A percentile compares a stretch with the other conserved stretches of the same genome.
Evolutionary conservation across 2,113 vertebrate genomes (phyloP).

Genomic region (Coreoperca whiteheadi): DNA sequence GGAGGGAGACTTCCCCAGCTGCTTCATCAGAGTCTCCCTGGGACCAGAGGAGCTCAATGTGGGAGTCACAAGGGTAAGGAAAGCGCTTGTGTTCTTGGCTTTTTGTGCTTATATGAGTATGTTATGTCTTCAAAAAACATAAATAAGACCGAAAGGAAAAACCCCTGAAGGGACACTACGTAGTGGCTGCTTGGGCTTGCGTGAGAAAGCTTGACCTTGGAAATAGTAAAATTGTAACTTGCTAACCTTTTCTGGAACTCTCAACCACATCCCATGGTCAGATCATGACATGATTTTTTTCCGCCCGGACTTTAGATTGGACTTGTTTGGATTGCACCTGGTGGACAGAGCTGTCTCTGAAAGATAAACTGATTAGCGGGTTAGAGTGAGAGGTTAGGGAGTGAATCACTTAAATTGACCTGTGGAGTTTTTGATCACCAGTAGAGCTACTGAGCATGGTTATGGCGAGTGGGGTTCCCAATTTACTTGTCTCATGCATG

Average conservation of each 20-base stretch:
- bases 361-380: not conserved
- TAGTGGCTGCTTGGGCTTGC: too few species aligned
- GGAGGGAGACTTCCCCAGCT: conserved; percentile 92
- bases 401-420: not conserved
- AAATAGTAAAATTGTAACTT: not conserved
- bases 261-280: too few species aligned
- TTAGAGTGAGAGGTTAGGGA: not conserved
- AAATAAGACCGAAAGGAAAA: not conserved
- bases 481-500: not conserved
- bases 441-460: not conserved
- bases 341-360: not conserved
- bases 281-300: too few species aligned
- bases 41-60: conserved; percentile 92
- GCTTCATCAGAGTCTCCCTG: conserved; percentile 93
- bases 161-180: too few species aligned
- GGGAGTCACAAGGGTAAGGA: conserved; percentile 91
- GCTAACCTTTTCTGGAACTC: too few species aligned
- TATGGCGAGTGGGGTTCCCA: not conserved
- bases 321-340: not conserved
- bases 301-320: not conserved
- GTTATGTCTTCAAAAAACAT: not conserved
- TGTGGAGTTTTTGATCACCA: not conserved
- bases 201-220: not conserved
- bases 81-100: not conserved
- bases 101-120: not conserved